Evolutionary conservation across 2,113 vertebrate species (phyloP).

Genomic region (Sinocyclocheilus maitianheensis): DNA sequence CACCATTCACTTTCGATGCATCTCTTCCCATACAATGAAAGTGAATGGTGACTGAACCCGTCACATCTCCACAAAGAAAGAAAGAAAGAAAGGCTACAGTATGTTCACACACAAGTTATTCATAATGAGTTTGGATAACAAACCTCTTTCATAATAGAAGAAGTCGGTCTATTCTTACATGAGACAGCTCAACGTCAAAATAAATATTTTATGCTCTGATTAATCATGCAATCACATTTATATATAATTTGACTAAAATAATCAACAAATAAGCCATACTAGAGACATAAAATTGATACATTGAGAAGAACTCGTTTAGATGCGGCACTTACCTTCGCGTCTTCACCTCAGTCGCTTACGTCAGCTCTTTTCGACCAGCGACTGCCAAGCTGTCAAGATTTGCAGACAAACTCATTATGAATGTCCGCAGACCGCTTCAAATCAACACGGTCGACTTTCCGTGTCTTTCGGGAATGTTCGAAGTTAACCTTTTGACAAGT

Average conservation of each 20-base stretch:
- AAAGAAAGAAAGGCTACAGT: not conserved
- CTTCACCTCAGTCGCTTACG: not conserved
- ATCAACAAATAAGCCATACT: not conserved
- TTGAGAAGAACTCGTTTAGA: not conserved
- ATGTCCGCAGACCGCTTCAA: not conserved
- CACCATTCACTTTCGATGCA: not conserved
- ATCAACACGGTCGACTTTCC: not conserved
- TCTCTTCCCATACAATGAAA: not conserved
- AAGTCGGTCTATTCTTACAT: not conserved
- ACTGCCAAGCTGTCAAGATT: not conserved
- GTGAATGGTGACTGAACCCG: not conserved
- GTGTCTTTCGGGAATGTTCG: not conserved
- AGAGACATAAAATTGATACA: not conserved
- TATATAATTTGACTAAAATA: not conserved
- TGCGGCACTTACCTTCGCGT: slow-evolving; percentile 13
- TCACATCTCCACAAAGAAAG: not conserved
- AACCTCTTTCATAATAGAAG: not conserved
- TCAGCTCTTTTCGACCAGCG: slow-evolving; percentile 1
- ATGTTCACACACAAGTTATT: not conserved
- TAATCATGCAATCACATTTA: not conserved
- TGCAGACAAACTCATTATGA: not conserved
- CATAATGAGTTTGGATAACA: not conserved
- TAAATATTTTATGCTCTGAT: not conserved
- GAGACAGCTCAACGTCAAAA: not conserved
- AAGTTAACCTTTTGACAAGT: slow-evolving; percentile 1